Conservation (phyloP, 2,888 invertebrate species). For the Achlya flavicornis region DNA sequence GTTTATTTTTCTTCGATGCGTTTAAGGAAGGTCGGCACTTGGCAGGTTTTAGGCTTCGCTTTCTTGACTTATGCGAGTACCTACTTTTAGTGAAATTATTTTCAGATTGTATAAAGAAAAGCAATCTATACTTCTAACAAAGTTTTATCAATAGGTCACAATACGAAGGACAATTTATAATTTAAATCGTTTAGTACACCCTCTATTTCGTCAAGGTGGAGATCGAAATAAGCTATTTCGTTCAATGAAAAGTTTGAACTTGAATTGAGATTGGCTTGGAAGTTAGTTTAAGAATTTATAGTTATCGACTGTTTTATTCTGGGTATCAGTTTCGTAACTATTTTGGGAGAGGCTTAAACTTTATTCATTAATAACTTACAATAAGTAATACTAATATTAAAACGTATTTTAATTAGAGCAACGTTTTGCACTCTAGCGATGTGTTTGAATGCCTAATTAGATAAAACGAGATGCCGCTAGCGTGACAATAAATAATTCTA, state of each 20-base stretch:
- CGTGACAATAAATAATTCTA: conserved; percentile 32
- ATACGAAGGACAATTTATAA: neutral
- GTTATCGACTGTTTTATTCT: neutral
- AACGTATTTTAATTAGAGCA: neutral
- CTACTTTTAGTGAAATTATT: no score
- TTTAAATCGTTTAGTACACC: neutral
- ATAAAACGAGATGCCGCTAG: neutral
- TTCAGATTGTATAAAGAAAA: neutral
- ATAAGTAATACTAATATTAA: neutral
- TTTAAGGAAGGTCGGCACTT: no score
- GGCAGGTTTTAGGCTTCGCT: neutral
- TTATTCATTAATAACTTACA: neutral
- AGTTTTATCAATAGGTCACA: no score
- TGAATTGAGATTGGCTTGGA: neutral
- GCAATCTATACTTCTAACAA: neutral
- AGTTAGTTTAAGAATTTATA: neutral
- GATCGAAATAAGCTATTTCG: neutral
- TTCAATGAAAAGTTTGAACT: neutral
- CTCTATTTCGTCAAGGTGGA: neutral
- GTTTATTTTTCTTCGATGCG: no score
- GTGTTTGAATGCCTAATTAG: neutral
- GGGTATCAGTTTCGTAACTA: neutral
- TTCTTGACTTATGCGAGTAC: neutral
- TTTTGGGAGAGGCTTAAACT: neutral
- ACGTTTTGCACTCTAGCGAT: neutral